A percentile compares a stretch with the other conserved stretches of the same genome.
phyloP scores from a whole-genome alignment of 64 coral and sea anemone genomes.

The Acropora yongei region DNA sequence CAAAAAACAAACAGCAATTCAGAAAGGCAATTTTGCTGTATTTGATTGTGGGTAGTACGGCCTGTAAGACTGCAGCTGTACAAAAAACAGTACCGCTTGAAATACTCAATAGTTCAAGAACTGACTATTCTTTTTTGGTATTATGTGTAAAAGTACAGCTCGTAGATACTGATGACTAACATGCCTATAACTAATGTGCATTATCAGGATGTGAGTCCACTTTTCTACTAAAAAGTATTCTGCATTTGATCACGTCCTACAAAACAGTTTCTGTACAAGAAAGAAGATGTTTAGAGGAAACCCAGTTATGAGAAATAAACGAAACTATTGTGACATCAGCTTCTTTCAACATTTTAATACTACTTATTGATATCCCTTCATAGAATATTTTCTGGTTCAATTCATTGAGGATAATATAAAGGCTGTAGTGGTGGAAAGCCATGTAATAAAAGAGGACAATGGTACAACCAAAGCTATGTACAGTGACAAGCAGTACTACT shows the following conservation, averaged over 20 bases:
- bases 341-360: background rate
- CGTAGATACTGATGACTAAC: too few species aligned
- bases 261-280: too few species aligned
- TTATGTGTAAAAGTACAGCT: too few species aligned
- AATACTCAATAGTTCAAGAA: too few species aligned
- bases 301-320: background rate
- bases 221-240: too few species aligned
- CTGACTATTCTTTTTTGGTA: background rate
- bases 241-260: too few species aligned
- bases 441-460: constrained; percentile 30
- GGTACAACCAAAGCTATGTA: constrained; percentile 33
- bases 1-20: background rate
- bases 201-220: too few species aligned
- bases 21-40: constrained; percentile 1
- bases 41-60: constrained; percentile 1
- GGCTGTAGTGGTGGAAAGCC: background rate
- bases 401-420: constrained; percentile 51
- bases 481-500: constrained; percentile 45
- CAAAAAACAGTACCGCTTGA: too few species aligned
- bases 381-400: constrained; percentile 40
- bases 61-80: background rate
- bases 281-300: background rate
- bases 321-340: background rate
- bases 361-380: background rate
- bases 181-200: too few species aligned